phyloP scores from a whole-genome alignment of 2,113 vertebrate species.

The Myotis davidii region DNA sequence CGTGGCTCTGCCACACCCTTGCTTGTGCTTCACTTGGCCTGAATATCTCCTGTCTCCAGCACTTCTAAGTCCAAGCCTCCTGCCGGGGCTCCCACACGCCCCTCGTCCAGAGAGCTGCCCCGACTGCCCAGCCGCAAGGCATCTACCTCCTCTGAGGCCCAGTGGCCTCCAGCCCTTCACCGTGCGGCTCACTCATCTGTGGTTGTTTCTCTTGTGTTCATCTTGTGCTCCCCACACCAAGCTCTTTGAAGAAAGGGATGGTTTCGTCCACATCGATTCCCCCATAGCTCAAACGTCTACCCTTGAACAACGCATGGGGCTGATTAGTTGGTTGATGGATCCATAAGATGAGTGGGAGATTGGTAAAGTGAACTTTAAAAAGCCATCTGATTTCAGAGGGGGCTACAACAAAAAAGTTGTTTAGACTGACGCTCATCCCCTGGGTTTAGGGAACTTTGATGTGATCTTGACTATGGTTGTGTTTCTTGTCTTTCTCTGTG shows the following conservation, averaged over 20 bases:
- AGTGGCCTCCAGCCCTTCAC: background rate
- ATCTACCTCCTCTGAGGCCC: accelerated
- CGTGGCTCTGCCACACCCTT: background rate
- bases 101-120: background rate
- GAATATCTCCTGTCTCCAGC: background rate
- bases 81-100: accelerated
- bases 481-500: background rate
- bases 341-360: background rate
- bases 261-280: background rate
- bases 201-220: background rate
- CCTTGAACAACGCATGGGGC: background rate
- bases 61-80: background rate
- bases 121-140: accelerated
- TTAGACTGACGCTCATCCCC: no score
- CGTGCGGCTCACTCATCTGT: background rate
- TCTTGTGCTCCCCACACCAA: background rate
- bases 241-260: background rate
- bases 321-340: background rate
- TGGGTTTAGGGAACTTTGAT: background rate
- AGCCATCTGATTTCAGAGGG: background rate
- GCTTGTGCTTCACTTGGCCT: background rate
- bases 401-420: background rate
- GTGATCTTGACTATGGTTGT: background rate
- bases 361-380: background rate
- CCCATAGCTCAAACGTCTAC: background rate